Evolutionary conservation across 2,797 vertebrate genomes (phyloP).

Genomic region (Todus mexicanus): DNA sequence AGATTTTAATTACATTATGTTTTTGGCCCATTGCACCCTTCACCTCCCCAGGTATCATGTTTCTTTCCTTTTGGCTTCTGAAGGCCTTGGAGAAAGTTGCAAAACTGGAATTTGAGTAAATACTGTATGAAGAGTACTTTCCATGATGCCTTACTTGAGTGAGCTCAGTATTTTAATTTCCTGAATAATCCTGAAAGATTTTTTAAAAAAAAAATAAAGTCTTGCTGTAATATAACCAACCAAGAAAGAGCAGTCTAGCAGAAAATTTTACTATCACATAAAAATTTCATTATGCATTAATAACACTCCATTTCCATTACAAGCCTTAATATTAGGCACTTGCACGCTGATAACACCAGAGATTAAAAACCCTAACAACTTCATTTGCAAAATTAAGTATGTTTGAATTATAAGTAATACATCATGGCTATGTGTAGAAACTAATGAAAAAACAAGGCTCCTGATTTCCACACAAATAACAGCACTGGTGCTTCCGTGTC

Average conservation of each 20-base stretch:
- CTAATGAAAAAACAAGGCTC: neutral
- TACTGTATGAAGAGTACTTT: neutral
- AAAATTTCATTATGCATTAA: constrained; percentile 4
- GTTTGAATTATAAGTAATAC: neutral
- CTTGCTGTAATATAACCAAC: neutral
- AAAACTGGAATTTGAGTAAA: constrained; percentile 51
- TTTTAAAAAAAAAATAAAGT: neutral
- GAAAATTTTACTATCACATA: neutral
- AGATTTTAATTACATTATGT: neutral
- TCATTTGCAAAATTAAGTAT: neutral
- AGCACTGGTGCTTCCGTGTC: neutral
- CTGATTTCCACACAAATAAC: neutral
- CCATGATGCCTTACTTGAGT: neutral
- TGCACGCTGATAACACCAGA: neutral
- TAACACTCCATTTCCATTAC: neutral
- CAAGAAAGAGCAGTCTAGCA: constrained; percentile 1
- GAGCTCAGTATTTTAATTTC: constrained; percentile 1
- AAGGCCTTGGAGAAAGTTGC: constrained; percentile 8
- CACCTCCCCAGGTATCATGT: neutral
- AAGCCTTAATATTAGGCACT: neutral
- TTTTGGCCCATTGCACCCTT: neutral
- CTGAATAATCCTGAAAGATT: neutral
- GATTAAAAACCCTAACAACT: neutral
- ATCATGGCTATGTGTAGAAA: neutral
- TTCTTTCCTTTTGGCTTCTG: constrained; percentile 22